Evolutionary conservation across 30 jellyfish, hydroid and myxozoan genomes (phyloP).

Genomic region (Turritopsis rubra): DNA sequence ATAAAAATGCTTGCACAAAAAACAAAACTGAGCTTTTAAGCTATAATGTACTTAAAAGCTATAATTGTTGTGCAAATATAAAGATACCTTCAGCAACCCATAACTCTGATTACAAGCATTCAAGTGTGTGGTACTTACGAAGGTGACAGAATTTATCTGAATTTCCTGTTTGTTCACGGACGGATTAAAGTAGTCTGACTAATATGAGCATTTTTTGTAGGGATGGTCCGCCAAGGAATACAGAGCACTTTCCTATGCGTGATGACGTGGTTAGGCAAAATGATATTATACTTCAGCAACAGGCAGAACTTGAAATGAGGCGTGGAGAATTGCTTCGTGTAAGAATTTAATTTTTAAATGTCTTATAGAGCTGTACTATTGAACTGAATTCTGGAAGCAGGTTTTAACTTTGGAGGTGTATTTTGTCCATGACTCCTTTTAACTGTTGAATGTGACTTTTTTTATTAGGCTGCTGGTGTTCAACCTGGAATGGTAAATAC

Average conservation of each 20-base stretch:
- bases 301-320: conserved; percentile 55
- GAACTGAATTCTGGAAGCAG: too few species aligned
- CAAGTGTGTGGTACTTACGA: neutral
- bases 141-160: neutral
- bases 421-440: neutral
- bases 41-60: neutral
- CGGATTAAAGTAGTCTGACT: neutral
- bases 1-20: neutral
- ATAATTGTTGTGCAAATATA: neutral
- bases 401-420: too few species aligned
- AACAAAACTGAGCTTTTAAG: neutral
- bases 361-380: neutral
- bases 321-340: conserved; percentile 33
- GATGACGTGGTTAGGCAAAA: conserved; percentile 53
- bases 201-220: neutral
- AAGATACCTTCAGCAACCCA: neutral
- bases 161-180: neutral
- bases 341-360: neutral
- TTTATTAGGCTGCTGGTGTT: neutral
- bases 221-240: neutral
- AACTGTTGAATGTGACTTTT: neutral
- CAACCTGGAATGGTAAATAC: conserved; percentile 16
- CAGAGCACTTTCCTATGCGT: neutral
- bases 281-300: conserved; percentile 56
- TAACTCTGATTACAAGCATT: neutral